These are phyloP conservation scores for Dusona sp. DNA, from an alignment of 2,888 invertebrate species.

Conservation along the genomic window DNA sequence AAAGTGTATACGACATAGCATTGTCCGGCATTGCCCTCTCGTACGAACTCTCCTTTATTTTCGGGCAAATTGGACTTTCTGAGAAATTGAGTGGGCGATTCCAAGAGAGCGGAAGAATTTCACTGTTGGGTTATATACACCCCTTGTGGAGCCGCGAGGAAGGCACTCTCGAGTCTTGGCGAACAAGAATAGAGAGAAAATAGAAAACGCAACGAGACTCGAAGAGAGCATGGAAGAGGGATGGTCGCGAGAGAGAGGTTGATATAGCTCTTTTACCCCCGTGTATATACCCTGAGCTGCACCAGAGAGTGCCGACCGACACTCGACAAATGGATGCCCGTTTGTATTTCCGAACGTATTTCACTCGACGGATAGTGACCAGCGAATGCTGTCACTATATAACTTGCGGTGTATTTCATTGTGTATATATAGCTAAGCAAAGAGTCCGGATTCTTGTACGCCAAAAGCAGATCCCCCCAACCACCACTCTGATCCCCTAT, in stretches of 20 bases:
- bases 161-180: conserved; percentile 7
- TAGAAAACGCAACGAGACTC: conserved; percentile 49
- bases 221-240: conserved; percentile 36
- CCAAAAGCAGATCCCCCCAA: conserved; percentile 18
- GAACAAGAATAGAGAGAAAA: conserved; percentile 38
- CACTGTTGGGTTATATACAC: conserved; percentile 48
- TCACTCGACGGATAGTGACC: conserved; percentile 78
- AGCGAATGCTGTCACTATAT: conserved; percentile 49
- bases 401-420: conserved; percentile 38
- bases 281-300: conserved; percentile 11
- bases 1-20: conserved; percentile 4
- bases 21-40: conserved; percentile 29
- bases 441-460: neutral
- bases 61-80: conserved; percentile 80
- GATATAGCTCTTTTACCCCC: conserved; percentile 20
- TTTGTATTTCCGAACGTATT: conserved; percentile 80
- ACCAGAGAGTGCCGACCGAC: conserved; percentile 74
- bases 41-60: conserved; percentile 71
- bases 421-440: conserved; percentile 6
- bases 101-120: conserved; percentile 26
- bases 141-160: conserved; percentile 25
- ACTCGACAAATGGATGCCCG: conserved; percentile 81
- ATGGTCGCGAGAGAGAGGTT: conserved; percentile 48
- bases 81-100: conserved; percentile 77
- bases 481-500: conserved; percentile 19